Evolutionary conservation across 2,797 vertebrate species (phyloP).

Genomic region (Crenuchus spilurus): DNA sequence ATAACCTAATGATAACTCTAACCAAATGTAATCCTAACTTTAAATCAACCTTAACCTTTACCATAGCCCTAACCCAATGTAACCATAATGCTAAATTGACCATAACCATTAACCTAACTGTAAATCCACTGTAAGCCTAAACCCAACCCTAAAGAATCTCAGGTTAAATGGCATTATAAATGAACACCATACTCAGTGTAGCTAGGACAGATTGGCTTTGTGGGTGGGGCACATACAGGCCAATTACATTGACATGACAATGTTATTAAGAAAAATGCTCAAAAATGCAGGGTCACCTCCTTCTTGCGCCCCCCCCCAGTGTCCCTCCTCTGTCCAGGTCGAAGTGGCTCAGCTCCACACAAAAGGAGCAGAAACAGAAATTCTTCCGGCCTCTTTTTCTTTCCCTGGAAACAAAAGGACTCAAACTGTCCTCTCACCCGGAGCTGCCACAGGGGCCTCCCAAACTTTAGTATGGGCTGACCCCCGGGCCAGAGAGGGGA

Average conservation of each 20-base stretch:
- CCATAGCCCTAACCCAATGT: no score
- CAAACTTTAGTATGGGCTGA: slow-evolving; percentile 71
- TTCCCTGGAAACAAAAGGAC: slow-evolving; percentile 80
- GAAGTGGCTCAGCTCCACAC: slow-evolving; percentile 76
- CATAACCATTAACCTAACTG: no score
- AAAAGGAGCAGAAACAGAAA: slow-evolving; percentile 66
- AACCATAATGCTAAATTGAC: no score
- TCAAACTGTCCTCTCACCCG: slow-evolving; percentile 68
- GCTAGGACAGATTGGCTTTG: no score
- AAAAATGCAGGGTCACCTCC: slow-evolving; percentile 17
- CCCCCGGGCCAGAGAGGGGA: slow-evolving; percentile 69
- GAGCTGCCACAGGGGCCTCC: slow-evolving; percentile 53
- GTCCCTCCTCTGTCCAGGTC: slow-evolving; percentile 64
- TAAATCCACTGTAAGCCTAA: no score
- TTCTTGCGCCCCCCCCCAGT: slow-evolving; percentile 47
- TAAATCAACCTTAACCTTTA: no score
- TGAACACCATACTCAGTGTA: no score
- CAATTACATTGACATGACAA: slow-evolving; percentile 54
- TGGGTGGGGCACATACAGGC: slow-evolving; percentile 70
- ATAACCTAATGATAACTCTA: no score
- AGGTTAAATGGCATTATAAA: no score
- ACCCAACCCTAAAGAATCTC: no score
- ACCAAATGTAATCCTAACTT: no score
- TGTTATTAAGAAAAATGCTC: slow-evolving; percentile 79
- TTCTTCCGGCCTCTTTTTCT: slow-evolving; percentile 77